Evolutionary conservation across 2,113 vertebrate species (phyloP), one percentile per base, ranked within the genome.

Genomic region (Laticauda colubrina): DNA sequence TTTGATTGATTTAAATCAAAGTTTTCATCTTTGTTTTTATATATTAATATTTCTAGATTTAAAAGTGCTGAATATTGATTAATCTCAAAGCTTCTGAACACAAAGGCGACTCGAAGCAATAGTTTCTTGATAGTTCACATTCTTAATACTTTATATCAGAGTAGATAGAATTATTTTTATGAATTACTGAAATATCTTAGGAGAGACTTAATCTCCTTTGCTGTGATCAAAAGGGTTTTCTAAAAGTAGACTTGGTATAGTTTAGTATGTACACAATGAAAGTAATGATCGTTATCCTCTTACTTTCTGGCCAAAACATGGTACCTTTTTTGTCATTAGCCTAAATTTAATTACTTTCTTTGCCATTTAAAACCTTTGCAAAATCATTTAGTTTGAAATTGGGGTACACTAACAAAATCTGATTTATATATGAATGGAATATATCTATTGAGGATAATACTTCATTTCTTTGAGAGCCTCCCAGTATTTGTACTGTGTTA

Each of bases 51-150:
- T 81, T 54, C 48, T 12, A 29, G 45, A 75, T 75, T 81, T 90
- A 54, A 90, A 90, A 90, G 89, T 69, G 59, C 59, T 51, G 48
- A 90, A 90, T 48, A n/a, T 23, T 90, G 89, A 64, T 24, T 48
- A 51, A 69, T 51, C n/a, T 26, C 53, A 87, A 55, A 34, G n/a
- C 12, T 61, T 61, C 88, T 89, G 56, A 89, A 89, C n/a, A 61
- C 14, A 64, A 89, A 61, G 3, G 39, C 23, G 43, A 64, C 5
- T 61, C 23, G 14, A 89, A 64, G 14, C 6, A 59, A 24, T 64
- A 45, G 12, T 43, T 48, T 48, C 24, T 48, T 89, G 57, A 29
- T 43, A 59, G 87, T 57, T 88, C 8, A 45, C 26, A 45, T 45
- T 45, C 56, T 89, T 89, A 64, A 51, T 61, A 45, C 45, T 45